Conservation (phyloP, 2,797 vertebrate genomes). For the Enteromius trimaculatus region DNA sequence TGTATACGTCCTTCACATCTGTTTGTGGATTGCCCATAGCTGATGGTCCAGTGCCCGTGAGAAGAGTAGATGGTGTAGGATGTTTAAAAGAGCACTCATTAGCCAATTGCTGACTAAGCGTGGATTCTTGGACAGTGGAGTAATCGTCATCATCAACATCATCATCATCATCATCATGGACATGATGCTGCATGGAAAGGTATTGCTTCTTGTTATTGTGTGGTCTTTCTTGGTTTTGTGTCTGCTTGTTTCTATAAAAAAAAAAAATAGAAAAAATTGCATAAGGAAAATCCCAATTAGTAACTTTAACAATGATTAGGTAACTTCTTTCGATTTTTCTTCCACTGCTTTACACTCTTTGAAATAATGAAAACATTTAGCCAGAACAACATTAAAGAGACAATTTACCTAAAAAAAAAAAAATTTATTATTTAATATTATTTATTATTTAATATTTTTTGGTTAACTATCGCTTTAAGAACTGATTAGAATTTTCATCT, state of each 20-base stretch:
- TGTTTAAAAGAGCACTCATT: constrained; percentile 35
- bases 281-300: not conserved
- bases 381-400: not conserved
- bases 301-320: not conserved
- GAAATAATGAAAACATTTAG: not conserved
- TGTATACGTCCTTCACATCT: constrained; percentile 70
- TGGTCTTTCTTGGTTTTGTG: constrained; percentile 8
- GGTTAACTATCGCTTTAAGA: not conserved
- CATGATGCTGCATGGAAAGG: not conserved
- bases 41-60: constrained; percentile 6
- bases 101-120: constrained; percentile 39
- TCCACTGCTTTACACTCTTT: not conserved
- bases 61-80: constrained; percentile 16
- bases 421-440: too few relatives aligned
- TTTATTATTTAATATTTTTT: too few relatives aligned
- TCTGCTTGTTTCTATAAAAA: constrained; percentile 44
- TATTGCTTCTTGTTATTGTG: not conserved
- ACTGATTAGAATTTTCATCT: too few relatives aligned
- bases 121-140: constrained; percentile 69
- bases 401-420: not conserved
- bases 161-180: not conserved
- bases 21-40: constrained; percentile 50
- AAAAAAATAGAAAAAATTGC: not conserved
- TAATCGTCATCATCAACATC: constrained; percentile 68
- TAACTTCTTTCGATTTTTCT: not conserved